Evolutionary conservation across 2,113 vertebrate genomes (phyloP).

Genomic region (Albula goreensis): DNA sequence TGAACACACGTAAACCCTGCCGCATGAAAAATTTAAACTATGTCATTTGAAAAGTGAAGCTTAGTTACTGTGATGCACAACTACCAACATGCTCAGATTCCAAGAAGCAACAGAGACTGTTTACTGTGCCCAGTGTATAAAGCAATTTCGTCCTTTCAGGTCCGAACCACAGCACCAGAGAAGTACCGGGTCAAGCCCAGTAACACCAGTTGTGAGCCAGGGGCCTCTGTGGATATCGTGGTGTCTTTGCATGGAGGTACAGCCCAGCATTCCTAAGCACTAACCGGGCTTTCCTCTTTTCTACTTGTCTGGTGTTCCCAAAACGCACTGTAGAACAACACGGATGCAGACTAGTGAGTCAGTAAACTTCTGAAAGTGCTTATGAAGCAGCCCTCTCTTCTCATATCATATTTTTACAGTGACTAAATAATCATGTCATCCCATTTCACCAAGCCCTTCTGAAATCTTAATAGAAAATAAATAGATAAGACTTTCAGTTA

Average conservation of each 20-base stretch:
- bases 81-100: background rate
- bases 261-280: conserved; percentile 13
- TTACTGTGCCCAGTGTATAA: background rate
- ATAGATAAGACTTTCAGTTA: background rate
- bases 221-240: conserved; percentile 84
- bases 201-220: conserved; percentile 90
- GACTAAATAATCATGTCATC: background rate
- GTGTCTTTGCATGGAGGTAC: conserved; percentile 94
- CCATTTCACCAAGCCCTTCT: background rate
- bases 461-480: background rate
- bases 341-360: background rate
- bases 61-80: background rate
- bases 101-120: background rate
- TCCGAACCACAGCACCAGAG: conserved; percentile 94
- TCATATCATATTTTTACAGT: background rate
- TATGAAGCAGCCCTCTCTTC: background rate
- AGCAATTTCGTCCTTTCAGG: conserved; percentile 65
- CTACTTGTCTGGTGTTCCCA: conserved; percentile 17
- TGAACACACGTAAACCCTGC: background rate
- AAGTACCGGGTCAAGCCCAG: conserved; percentile 98
- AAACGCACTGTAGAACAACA: background rate
- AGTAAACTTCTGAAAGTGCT: conserved; percentile 13
- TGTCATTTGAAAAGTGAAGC: background rate
- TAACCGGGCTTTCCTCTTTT: background rate
- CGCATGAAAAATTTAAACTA: too few relatives aligned